phyloP scores from a whole-genome alignment of 2,888 invertebrate genomes.

The Pheosia tremula region DNA sequence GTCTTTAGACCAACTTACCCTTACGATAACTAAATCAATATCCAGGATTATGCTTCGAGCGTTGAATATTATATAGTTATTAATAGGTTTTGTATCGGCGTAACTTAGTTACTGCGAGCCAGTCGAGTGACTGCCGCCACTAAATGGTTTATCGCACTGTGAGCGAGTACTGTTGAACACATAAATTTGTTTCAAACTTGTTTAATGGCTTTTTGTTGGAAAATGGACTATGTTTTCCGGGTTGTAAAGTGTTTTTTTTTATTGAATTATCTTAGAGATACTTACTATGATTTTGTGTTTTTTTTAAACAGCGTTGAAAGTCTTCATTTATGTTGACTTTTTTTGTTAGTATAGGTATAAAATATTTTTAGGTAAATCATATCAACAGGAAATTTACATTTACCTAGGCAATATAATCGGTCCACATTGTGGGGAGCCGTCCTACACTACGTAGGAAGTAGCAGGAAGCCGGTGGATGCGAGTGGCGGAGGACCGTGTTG shows the following conservation, averaged over 20 bases:
- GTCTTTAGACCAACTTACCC: not conserved
- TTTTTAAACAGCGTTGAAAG: constrained; percentile 19
- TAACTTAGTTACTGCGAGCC: constrained; percentile 41
- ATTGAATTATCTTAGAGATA: not conserved
- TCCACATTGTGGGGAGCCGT: too few relatives aligned
- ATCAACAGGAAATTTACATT: too few relatives aligned
- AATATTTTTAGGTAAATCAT: too few relatives aligned
- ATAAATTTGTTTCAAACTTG: constrained; percentile 1
- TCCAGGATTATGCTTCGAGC: constrained; percentile 7
- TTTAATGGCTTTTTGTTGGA: not conserved
- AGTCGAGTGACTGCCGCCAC: constrained; percentile 6
- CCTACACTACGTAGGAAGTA: too few relatives aligned
- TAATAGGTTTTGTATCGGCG: constrained; percentile 42
- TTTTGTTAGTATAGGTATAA: too few relatives aligned
- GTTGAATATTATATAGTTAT: constrained; percentile 24
- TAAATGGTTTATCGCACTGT: constrained; percentile 17
- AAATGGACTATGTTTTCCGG: not conserved
- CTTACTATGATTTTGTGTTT: too few relatives aligned
- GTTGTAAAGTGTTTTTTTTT: not conserved
- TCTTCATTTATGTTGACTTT: too few relatives aligned
- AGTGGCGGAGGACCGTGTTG: too few relatives aligned
- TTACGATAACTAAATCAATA: constrained; percentile 2
- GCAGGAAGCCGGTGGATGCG: too few relatives aligned
- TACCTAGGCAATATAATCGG: too few relatives aligned
- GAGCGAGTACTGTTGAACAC: constrained; percentile 12